phyloP scores from a whole-genome alignment of 2,888 invertebrate species.

The Petrolisthes manimaculis region DNA sequence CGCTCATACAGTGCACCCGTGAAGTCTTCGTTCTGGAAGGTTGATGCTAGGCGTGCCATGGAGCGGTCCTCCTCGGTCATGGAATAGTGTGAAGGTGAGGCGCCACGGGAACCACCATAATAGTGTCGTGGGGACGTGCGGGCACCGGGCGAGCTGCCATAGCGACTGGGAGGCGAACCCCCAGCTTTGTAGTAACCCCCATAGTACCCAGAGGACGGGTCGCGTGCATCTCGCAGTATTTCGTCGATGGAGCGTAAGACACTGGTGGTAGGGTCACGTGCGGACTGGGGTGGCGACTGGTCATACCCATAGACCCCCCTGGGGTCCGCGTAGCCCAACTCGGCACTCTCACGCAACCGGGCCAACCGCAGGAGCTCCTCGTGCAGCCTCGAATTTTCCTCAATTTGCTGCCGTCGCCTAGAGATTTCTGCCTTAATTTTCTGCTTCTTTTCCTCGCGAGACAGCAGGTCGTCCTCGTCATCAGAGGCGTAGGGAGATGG shows the following conservation, averaged over 20 bases:
- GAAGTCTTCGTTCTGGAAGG: slow-evolving; percentile 72
- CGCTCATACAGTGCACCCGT: slow-evolving; percentile 71
- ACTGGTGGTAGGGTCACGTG: slow-evolving; percentile 66
- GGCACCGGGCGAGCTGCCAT: slow-evolving; percentile 61
- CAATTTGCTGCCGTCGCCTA: slow-evolving; percentile 75
- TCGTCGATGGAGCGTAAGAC: slow-evolving; percentile 72
- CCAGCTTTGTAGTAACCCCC: slow-evolving; percentile 66
- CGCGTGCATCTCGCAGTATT: slow-evolving; percentile 67
- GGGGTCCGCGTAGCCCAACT: slow-evolving; percentile 67
- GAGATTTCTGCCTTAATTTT: slow-evolving; percentile 77
- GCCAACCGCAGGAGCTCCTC: slow-evolving; percentile 72
- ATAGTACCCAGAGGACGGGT: slow-evolving; percentile 65
- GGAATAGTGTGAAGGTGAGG: slow-evolving; percentile 66
- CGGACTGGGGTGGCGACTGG: slow-evolving; percentile 51
- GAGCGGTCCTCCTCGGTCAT: slow-evolving; percentile 71
- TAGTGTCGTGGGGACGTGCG: slow-evolving; percentile 63
- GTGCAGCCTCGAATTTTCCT: slow-evolving; percentile 74
- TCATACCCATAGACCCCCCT: slow-evolving; percentile 65
- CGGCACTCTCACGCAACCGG: slow-evolving; percentile 70
- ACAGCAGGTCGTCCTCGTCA: slow-evolving; percentile 71
- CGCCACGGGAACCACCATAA: slow-evolving; percentile 63
- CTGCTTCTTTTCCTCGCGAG: slow-evolving; percentile 75
- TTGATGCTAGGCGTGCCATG: slow-evolving; percentile 72
- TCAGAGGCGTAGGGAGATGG: slow-evolving; percentile 73
- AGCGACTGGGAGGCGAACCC: slow-evolving; percentile 65